Evolutionary conservation across 2,797 vertebrate species (phyloP), one percentile per base, ranked within the genome.

Genomic region (Sebastes goodei): DNA sequence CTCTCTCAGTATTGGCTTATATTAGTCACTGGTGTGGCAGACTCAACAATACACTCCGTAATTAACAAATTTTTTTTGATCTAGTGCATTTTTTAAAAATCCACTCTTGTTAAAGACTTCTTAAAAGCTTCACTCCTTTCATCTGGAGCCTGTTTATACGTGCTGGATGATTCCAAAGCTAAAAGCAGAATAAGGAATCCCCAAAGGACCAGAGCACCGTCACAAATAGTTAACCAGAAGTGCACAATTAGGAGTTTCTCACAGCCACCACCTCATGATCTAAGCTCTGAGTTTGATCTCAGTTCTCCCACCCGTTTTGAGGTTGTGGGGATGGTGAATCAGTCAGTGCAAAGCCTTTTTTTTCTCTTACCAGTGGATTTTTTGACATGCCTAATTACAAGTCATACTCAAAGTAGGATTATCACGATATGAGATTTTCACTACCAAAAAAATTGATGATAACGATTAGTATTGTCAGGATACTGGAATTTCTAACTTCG

Each of bases 21-120:
- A 87, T 95, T 93, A 96, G 92, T 95, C 95, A 95, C 80, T 66
- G 57, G 68, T 80, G 66, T 68, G 69, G 88, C 63, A 93, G 93
- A 90, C 92, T 93, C 86, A 92, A 92, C 89, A 92, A 87, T 70
- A 68, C 30, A 72, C 84, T 65, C 59, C 23, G n/a, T 81, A 88
- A 87, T 92, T 82, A 86, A 87, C 78, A 74, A 17, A n/a, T 9
- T 59, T 74, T 83, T 83, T 80, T 76, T 61, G 35, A 84, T 82
- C 66, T 57, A 4, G 64, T 27, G 6, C n/a, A 69, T 53, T 64
- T 62, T 68, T 25, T 1, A n/a, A 4, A 60, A 83, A 74, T 72
- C 27, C 30, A 71, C 63, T 83, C 35, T 81, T 76, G 56, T 89
- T 92, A 83, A 81, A 83, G 27, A 46, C 57, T 53, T 81, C 53